These are phyloP conservation scores for Chrosomus eos DNA, from an alignment of 2,797 vertebrate genomes.

Conservation along the genomic window DNA sequence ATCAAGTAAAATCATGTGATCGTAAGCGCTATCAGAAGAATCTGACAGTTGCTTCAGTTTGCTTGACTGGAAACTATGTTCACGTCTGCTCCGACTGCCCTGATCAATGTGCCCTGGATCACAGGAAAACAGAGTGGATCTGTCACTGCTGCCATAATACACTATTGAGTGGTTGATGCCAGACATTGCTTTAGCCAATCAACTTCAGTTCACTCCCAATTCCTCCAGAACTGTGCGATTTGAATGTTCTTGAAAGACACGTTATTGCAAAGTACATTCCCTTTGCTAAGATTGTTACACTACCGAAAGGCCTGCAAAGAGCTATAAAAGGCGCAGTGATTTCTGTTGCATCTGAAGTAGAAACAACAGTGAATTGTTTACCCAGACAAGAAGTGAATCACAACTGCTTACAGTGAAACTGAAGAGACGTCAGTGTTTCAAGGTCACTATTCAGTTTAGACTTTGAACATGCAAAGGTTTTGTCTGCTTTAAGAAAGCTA, in stretches of 20 bases:
- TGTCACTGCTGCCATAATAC: conserved; percentile 2
- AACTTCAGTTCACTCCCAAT: neutral
- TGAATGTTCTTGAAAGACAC: conserved; percentile 7
- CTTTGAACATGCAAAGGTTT: too few relatives aligned
- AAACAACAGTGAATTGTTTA: too few relatives aligned
- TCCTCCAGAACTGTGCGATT: too few relatives aligned
- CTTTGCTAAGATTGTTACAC: conserved; percentile 31
- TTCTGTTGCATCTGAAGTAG: too few relatives aligned
- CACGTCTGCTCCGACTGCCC: neutral
- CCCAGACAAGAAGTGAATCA: too few relatives aligned
- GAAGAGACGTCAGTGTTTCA: too few relatives aligned
- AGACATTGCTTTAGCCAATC: neutral
- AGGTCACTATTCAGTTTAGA: too few relatives aligned
- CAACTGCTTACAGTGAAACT: too few relatives aligned
- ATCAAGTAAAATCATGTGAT: too few relatives aligned
- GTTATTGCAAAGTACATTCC: conserved; percentile 24
- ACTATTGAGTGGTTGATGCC: neutral
- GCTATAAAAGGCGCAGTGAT: too few relatives aligned
- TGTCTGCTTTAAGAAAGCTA: too few relatives aligned
- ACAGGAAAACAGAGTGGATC: conserved; percentile 2
- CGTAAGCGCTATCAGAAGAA: neutral
- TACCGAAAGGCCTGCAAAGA: neutral
- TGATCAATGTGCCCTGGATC: neutral
- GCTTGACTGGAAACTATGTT: conserved; percentile 18
- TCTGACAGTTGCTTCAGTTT: neutral